These are phyloP conservation scores for Agriotes lineatus DNA, from an alignment of 2,888 invertebrate genomes.

Conservation along the genomic window DNA sequence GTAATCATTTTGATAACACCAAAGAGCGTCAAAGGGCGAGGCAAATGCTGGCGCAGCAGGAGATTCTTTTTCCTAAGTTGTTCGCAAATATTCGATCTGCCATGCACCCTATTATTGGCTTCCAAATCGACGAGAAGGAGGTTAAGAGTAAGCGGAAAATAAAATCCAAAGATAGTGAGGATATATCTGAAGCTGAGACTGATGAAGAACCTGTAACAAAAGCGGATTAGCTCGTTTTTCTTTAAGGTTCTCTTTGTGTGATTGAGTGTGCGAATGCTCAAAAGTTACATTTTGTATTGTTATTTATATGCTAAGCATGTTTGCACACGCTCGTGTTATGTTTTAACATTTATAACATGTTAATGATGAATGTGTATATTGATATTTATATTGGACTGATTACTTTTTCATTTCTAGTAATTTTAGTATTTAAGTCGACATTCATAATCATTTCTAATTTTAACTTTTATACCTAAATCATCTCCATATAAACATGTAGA, in stretches of 20 bases:
- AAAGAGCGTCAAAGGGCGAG: constrained; percentile 71
- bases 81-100: constrained; percentile 82
- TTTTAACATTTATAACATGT: constrained; percentile 16
- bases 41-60: constrained; percentile 80
- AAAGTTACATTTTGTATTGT: constrained; percentile 20
- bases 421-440: constrained; percentile 22
- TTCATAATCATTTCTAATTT: constrained; percentile 25
- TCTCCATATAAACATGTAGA: constrained; percentile 4
- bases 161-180: constrained; percentile 71
- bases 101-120: constrained; percentile 67
- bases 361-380: constrained; percentile 20
- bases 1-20: constrained; percentile 55
- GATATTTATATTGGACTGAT: constrained; percentile 28
- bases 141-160: constrained; percentile 72
- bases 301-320: constrained; percentile 3
- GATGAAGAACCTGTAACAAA: constrained; percentile 77
- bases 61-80: constrained; percentile 80
- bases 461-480: constrained; percentile 27
- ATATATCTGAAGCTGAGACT: constrained; percentile 73
- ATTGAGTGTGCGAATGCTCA: constrained; percentile 27
- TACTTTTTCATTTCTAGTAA: constrained; percentile 4
- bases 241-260: constrained; percentile 12
- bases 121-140: constrained; percentile 69
- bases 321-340: constrained; percentile 10
- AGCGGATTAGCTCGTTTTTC: constrained; percentile 51